Conservation (phyloP, 2,113 vertebrate genomes). For the Thamnophis sirtalis region DNA sequence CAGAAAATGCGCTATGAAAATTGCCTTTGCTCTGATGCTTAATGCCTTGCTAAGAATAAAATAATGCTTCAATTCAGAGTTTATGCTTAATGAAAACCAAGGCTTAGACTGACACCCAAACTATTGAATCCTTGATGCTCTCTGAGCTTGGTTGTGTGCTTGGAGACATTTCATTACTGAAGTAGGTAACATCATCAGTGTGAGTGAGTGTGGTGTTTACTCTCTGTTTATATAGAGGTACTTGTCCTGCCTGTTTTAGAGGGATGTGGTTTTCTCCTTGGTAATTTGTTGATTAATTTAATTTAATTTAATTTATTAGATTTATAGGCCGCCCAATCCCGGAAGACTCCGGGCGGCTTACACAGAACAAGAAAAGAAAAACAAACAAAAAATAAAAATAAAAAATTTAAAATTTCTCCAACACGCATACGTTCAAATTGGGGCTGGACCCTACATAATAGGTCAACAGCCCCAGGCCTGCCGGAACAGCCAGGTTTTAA, state of each 20-base stretch:
- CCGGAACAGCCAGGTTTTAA: too few species aligned
- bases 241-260: neutral
- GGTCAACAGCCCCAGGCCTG: too few species aligned
- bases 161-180: neutral
- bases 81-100: neutral
- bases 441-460: too few species aligned
- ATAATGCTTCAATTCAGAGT: neutral
- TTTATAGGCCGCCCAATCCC: too few species aligned
- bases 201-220: neutral
- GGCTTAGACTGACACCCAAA: neutral
- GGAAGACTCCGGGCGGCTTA: too few species aligned
- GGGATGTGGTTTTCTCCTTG: neutral
- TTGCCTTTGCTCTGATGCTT: neutral
- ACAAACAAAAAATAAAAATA: too few species aligned
- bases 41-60: neutral
- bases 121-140: neutral
- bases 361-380: too few species aligned
- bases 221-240: neutral
- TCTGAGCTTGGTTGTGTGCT: neutral
- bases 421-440: too few species aligned
- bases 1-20: neutral
- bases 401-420: too few species aligned
- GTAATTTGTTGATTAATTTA: neutral
- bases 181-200: neutral
- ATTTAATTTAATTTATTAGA: too few species aligned